Evolutionary conservation across 1,140 invertebrate genomes (phyloP).

Genomic region (Zelostemma sp.): DNA sequence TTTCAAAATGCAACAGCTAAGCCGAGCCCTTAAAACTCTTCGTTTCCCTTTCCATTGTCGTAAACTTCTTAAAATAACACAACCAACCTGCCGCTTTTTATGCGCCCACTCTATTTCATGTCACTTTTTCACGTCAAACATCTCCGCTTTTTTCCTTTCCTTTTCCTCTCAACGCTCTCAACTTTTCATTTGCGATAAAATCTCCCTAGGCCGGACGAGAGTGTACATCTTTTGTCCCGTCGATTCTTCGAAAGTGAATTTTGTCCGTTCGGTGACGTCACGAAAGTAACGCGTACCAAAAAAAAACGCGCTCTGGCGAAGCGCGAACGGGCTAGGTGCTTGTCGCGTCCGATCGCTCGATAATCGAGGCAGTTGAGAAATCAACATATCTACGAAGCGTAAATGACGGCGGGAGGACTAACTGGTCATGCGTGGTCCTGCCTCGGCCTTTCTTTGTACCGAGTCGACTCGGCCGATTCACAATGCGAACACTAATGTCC

Average conservation of each 20-base stretch:
- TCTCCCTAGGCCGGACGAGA: too few relatives aligned
- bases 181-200: slow-evolving; percentile 49
- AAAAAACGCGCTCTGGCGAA: too few relatives aligned
- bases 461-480: slow-evolving; percentile 44
- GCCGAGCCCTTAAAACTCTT: background rate
- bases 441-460: slow-evolving; percentile 47
- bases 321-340: slow-evolving; percentile 2
- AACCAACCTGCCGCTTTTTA: slow-evolving; percentile 45
- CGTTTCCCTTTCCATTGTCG: slow-evolving; percentile 29
- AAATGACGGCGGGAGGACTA: slow-evolving; percentile 38
- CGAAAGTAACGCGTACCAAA: too few relatives aligned
- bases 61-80: slow-evolving; percentile 61
- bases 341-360: slow-evolving; percentile 3
- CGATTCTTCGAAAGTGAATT: too few relatives aligned
- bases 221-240: too few relatives aligned
- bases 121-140: slow-evolving; percentile 16
- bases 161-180: too few relatives aligned
- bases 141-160: slow-evolving; percentile 26
- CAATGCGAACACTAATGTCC: slow-evolving; percentile 64
- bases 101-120: slow-evolving; percentile 27
- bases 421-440: slow-evolving; percentile 27
- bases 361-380: slow-evolving; percentile 14
- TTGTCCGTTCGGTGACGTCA: too few relatives aligned
- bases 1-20: slow-evolving; percentile 45
- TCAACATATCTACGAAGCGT: slow-evolving; percentile 46